Evolutionary conservation across 2,888 invertebrate genomes (phyloP).

Genomic region (Polyommatus icarus): DNA sequence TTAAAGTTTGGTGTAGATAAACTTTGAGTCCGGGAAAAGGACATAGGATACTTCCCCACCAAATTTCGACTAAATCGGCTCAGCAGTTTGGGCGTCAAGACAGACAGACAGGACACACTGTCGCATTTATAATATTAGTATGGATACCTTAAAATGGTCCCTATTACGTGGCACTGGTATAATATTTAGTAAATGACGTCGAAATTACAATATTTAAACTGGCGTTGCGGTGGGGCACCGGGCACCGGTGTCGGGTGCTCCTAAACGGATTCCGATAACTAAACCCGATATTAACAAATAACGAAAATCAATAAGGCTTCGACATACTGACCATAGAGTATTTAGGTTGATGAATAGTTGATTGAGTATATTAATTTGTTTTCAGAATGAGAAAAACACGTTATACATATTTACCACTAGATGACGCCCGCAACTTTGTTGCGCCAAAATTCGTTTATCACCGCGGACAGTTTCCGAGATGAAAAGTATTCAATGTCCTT

Average conservation of each 20-base stretch:
- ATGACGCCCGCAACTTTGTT: no score
- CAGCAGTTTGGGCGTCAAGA: no score
- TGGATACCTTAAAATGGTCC: background rate
- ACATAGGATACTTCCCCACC: no score
- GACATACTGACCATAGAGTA: background rate
- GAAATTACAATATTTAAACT: constrained; percentile 13
- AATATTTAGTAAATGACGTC: constrained; percentile 23
- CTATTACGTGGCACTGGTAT: background rate
- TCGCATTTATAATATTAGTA: no score
- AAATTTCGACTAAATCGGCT: no score
- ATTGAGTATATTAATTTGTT: background rate
- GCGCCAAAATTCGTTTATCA: no score
- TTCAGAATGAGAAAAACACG: background rate
- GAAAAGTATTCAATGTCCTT: no score
- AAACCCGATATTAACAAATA: constrained; percentile 30
- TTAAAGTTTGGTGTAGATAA: no score
- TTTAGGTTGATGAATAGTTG: background rate
- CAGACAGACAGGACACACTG: no score
- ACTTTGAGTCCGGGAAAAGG: no score
- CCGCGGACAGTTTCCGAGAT: no score
- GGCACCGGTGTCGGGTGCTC: background rate
- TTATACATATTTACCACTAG: no score
- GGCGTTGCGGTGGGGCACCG: background rate
- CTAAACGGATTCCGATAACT: constrained; percentile 29
- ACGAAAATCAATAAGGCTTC: constrained; percentile 8